Evolutionary conservation across 2,888 invertebrate species (phyloP), one percentile per base, ranked within the genome.

Genomic region (Parelbella ahira): DNA sequence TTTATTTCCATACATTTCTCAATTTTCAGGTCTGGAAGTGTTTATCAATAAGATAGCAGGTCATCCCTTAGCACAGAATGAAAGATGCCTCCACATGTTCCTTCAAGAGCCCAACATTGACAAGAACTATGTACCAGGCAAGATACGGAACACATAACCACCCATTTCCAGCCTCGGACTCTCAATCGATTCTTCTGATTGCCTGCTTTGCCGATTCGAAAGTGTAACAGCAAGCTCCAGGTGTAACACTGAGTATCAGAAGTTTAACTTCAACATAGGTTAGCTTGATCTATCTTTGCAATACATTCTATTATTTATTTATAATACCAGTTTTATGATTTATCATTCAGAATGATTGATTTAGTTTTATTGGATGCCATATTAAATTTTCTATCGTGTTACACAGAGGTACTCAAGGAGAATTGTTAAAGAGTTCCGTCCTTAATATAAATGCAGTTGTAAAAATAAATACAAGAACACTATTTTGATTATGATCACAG

Each of bases 41-140:
- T 99, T 99, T 88, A 95, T 99, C 62, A 99, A 99, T 89, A 99
- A 99, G 90, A 97, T 99, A 72, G 98, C 98, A 36, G 99, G 99
- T 43, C 99, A 99, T 87, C 99, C 99, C 1, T 88, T 99, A 71
- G 99, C 99, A 45, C 99, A 99, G 89, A 99, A 99, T 80, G 99
- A 99, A 88, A 91, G 97, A 70, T 99, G 99, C 88, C 92, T 99
- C 68, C 99, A 99, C 84, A 99, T 99, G 96, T 99, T 99, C 89
- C 91, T 99, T 51, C 98, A 99, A 83, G 99, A 99, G 68, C 94
- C 94, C 33, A 93, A 93, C 67, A 99, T 99, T 80, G 99, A 99
- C 88, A 98, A 97, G 90, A 99, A 97, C 89, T 99, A 99, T 86
- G 97, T 99, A 56, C 99, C 99, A 60, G 99, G 99, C 63, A 99